These are phyloP conservation scores for Hetaerina titia DNA, from an alignment of 2,888 invertebrate species.

Conservation along the genomic window DNA sequence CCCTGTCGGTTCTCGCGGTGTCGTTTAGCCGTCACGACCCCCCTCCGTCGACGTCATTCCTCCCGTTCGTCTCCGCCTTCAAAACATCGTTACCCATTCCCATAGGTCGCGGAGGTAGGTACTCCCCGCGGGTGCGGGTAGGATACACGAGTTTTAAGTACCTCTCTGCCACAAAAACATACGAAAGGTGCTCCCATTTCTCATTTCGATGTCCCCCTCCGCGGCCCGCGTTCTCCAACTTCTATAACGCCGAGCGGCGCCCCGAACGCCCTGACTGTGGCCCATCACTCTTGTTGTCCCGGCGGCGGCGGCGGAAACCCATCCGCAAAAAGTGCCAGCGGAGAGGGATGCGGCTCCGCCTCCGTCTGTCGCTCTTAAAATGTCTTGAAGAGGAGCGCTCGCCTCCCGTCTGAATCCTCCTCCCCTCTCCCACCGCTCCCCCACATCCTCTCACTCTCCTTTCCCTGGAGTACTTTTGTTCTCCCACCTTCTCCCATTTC, in stretches of 20 bases:
- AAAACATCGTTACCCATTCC: not conserved
- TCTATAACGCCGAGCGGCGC: slow-evolving; percentile 40
- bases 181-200: not conserved
- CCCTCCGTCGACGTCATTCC: not conserved
- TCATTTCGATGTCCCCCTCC: not conserved
- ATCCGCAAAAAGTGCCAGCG: slow-evolving; percentile 6
- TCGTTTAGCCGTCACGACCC: not conserved
- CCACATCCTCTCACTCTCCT: not conserved
- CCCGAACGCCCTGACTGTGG: not conserved
- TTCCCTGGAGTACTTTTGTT: not conserved
- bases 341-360: slow-evolving; percentile 15
- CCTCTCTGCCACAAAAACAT: not conserved
- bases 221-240: not conserved
- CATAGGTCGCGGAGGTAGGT: not conserved
- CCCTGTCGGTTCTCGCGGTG: not conserved
- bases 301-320: not conserved
- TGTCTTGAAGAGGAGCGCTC: not conserved
- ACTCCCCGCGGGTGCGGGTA: not conserved
- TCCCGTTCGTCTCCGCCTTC: not conserved
- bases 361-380: slow-evolving; percentile 14
- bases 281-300: slow-evolving; percentile 52
- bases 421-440: not conserved
- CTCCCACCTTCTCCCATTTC: not conserved
- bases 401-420: not conserved
- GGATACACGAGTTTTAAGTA: not conserved